Percentiles rank a stretch among this genome's conserved stretches.
Conservation (phyloP, 1,140 invertebrate genomes). For the Sycophaga agraensis region DNA sequence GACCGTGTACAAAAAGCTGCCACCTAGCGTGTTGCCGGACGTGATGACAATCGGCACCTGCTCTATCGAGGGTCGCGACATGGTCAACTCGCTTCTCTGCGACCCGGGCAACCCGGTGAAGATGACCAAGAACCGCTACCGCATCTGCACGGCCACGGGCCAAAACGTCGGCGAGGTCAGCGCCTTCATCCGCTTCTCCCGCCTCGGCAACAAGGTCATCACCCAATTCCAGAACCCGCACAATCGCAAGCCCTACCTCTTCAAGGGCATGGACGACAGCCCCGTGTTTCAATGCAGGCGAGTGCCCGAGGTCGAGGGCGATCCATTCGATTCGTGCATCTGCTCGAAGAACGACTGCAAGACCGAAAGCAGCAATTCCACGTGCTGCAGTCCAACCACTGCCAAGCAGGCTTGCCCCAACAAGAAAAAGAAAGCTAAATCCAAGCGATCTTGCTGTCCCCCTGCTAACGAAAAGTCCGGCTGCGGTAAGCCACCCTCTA, state of each 20-base stretch:
- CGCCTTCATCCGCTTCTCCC: slow-evolving; percentile 63
- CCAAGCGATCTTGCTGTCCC: background rate
- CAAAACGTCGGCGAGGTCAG: slow-evolving; percentile 57
- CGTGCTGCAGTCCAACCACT: too few species aligned
- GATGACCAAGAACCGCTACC: slow-evolving; percentile 63
- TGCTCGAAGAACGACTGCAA: background rate
- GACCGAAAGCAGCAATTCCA: too few species aligned
- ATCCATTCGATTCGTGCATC: background rate
- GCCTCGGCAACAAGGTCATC: slow-evolving; percentile 67
- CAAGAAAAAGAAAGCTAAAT: background rate
- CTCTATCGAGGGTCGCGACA: slow-evolving; percentile 40
- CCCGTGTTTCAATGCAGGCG: slow-evolving; percentile 47
- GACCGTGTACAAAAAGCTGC: slow-evolving; percentile 50
- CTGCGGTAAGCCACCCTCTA: too few species aligned
- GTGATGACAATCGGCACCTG: slow-evolving; percentile 47
- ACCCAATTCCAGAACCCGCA: slow-evolving; percentile 64
- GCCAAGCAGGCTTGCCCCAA: too few species aligned
- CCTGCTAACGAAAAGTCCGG: background rate
- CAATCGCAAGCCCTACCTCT: slow-evolving; percentile 49
- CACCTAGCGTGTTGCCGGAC: slow-evolving; percentile 47
- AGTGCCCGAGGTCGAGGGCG: slow-evolving; percentile 29
- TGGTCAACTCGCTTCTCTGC: slow-evolving; percentile 44
- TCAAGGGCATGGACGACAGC: slow-evolving; percentile 43
- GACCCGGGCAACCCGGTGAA: slow-evolving; percentile 35
- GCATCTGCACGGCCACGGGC: slow-evolving; percentile 50